A percentile compares a stretch with the other conserved stretches of the same genome.
Evolutionary conservation across 2,113 vertebrate species (phyloP).

Genomic region (Pseudolaguvia tuberculata): DNA sequence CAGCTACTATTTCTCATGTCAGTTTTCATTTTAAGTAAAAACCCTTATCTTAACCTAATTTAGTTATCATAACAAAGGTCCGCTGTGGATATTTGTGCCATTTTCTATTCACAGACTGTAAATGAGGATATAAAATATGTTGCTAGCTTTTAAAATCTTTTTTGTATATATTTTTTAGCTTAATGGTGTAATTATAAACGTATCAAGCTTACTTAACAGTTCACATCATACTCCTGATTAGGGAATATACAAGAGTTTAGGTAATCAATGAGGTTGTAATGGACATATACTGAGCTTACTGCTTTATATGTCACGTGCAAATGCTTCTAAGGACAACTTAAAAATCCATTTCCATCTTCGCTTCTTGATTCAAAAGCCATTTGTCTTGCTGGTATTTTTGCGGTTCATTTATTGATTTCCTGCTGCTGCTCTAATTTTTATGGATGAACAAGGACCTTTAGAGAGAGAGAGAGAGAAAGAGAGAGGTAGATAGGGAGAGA

Average conservation of each 20-base stretch:
- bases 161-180: too few species aligned
- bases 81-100: background rate
- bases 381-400: conserved; percentile 59
- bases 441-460: conserved; percentile 49
- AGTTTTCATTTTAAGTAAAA: conserved; percentile 9
- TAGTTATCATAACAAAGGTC: background rate
- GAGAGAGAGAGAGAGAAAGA: background rate
- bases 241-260: conserved; percentile 35
- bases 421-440: conserved; percentile 45
- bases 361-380: conserved; percentile 54
- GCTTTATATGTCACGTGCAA: conserved; percentile 62
- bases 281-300: conserved; percentile 30
- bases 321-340: conserved; percentile 57
- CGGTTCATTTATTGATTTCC: conserved; percentile 63
- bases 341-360: conserved; percentile 65
- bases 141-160: too few species aligned
- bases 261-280: conserved; percentile 46
- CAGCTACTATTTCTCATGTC: background rate
- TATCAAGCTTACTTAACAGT: conserved; percentile 40
- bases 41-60: conserved; percentile 3
- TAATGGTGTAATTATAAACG: conserved; percentile 38
- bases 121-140: background rate
- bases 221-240: conserved; percentile 38
- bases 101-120: background rate
- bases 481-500: background rate